Base-by-base conservation (phyloP, 2,797 vertebrate species). In the Lepilemur septentrionalis region DNA sequence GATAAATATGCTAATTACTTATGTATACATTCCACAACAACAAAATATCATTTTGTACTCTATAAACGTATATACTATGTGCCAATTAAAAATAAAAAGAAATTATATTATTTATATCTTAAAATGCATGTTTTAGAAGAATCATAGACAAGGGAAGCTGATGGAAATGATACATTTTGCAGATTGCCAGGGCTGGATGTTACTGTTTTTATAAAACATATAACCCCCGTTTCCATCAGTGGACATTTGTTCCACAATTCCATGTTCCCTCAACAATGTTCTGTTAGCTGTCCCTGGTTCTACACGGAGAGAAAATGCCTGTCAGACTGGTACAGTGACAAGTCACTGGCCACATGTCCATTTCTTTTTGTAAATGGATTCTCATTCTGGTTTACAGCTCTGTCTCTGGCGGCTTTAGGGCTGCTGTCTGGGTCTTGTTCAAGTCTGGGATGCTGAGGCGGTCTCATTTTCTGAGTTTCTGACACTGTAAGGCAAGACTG, bases 91-190 rank as follows among this genome's bases (percentile, higher is more conserved):
- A 73, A 30, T 28, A 43, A 72, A 52, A 78, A 78, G n/a, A 25
- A 23, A 50, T 70, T 38, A 46, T 46, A 14, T 20, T 65, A 92
- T 89, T 61, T n/a, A 93, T 17, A 79, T 57, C 91, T 69, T 59
- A 55, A 70, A 85, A 93, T 78, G 46, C 78, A 43, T 41, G 57
- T 88, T 73, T 95, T 69, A 78, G 72, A 7, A 78, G 43, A 78
- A 70, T 48, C 50, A 25, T 4, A 59, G 38, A 87, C 25, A 86
- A 65, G 6, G 83, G 7, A 14, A 76, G 38, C 15, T 35, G 59
- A 69, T 11, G 28, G 15, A 83, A 89, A 84, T 12, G 32, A 82
- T 5, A 7, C 22, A 25, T 59, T 76, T 35, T 32, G 22, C 88
- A 12, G 69, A 57, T 3, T 7, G 8, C 70, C n/a, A 30, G n/a